Conservation (phyloP, 2,888 invertebrate genomes). For the Myopa testacea region DNA sequence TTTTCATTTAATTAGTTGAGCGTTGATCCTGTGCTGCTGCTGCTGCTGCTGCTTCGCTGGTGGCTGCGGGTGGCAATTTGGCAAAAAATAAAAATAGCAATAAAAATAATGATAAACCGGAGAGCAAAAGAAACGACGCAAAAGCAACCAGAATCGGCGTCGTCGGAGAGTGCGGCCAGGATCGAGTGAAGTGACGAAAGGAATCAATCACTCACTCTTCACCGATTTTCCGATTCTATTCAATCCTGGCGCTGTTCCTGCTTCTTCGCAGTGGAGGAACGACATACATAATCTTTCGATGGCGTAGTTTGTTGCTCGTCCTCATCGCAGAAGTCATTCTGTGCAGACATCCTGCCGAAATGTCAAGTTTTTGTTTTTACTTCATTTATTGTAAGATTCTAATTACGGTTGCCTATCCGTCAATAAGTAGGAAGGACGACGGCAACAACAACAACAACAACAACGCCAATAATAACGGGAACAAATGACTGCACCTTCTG, state of each 20-base stretch:
- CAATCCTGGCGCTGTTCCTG: background rate
- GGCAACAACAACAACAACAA: constrained; percentile 19
- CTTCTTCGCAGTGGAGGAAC: too few species aligned
- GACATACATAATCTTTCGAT: background rate
- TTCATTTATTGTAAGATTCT: constrained; percentile 14
- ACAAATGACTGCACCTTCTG: background rate
- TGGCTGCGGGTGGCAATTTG: constrained; percentile 48
- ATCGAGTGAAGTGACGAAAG: too few species aligned
- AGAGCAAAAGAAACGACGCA: too few species aligned
- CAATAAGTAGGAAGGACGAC: constrained; percentile 19
- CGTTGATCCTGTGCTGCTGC: constrained; percentile 17
- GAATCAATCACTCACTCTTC: background rate
- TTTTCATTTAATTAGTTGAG: background rate
- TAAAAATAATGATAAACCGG: background rate
- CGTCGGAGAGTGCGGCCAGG: too few species aligned
- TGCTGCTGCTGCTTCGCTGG: too few species aligned
- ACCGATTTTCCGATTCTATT: background rate
- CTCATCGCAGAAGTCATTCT: background rate
- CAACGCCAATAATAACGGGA: background rate
- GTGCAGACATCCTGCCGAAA: background rate
- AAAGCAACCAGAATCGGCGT: too few species aligned
- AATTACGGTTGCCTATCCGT: constrained; percentile 31
- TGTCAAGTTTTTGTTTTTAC: background rate
- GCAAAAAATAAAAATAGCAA: constrained; percentile 38
- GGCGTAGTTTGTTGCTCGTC: background rate